Base-by-base conservation (phyloP, 37 sponge, comb jelly and placozoan genomes). In the Amphimedon queenslandica region DNA sequence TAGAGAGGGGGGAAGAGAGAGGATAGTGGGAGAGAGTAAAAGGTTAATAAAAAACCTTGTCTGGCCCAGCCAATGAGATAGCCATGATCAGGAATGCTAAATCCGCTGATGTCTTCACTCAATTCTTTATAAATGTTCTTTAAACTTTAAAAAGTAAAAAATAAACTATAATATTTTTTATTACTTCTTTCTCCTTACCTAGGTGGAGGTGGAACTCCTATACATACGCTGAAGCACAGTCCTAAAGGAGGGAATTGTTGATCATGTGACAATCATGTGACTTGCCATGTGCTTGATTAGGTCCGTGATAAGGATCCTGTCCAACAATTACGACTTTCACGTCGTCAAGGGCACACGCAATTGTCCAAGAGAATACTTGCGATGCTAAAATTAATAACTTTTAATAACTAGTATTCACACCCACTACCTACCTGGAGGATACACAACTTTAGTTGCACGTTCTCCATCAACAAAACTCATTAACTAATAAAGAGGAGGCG, bases 301-400 rank as follows among this genome's bases (percentile, higher is more conserved):
- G 93, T 30, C 94, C 93, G 81, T 94, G 99, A 80, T 98, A 98
- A 10, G 99, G 99, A 69, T 98, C 99, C 72, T 98, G 99, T 10
- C 99, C 99, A 5, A 98, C 64, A 10, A 98, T 94, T 11, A 98
- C 96, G 55, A 98, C 99, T 66, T 94, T 95, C 16, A 94, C 80
- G 29, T 96, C 88, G 23, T 89, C 66, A 21, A 96, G 67, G 8
- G 76, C 18, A 69, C 93, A 96, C 34, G 84, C 66, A 21, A 28
- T 85, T 33, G 91, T 93, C 97, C 97, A 96, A 20, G 84, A 78
- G 79, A 96, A 96, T 64, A 96, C 97, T 67, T 96, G 91, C 23
- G 75, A 37, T 29, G 84, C 82, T 81, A 67, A 79, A 67, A 51
- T 58, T 70, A 69, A 68, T 27, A 55, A 51, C 20, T 1, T 20